These are phyloP conservation scores for Parnassius apollo DNA, from an alignment of 2,888 invertebrate genomes.

Conservation along the genomic window DNA sequence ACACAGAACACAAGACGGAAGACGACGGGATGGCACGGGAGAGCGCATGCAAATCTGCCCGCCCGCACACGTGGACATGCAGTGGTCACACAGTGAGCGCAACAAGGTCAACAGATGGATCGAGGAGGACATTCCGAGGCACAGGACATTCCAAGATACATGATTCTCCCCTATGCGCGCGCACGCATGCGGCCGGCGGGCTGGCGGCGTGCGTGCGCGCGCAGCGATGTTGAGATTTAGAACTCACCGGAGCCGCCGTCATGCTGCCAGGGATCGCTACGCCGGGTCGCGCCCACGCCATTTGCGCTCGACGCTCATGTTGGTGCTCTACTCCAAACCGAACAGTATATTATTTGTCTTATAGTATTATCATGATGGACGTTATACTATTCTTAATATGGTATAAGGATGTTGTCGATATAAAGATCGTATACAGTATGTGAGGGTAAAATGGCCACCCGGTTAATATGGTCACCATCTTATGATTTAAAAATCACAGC, in stretches of 20 bases:
- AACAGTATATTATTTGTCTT: slow-evolving; percentile 25
- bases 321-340: slow-evolving; percentile 57
- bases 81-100: slow-evolving; percentile 67
- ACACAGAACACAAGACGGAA: slow-evolving; percentile 77
- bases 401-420: too few relatives aligned
- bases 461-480: too few relatives aligned
- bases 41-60: slow-evolving; percentile 70
- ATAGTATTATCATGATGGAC: background rate
- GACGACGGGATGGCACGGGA: slow-evolving; percentile 53
- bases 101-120: slow-evolving; percentile 69
- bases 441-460: too few relatives aligned
- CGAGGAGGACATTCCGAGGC: slow-evolving; percentile 83
- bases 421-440: too few relatives aligned
- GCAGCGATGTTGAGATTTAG: slow-evolving; percentile 82
- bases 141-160: slow-evolving; percentile 83
- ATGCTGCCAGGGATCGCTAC: slow-evolving; percentile 42
- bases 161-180: slow-evolving; percentile 79
- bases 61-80: slow-evolving; percentile 71
- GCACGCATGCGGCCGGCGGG: slow-evolving; percentile 54
- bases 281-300: slow-evolving; percentile 36
- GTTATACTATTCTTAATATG: too few relatives aligned
- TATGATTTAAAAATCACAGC: too few relatives aligned
- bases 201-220: slow-evolving; percentile 60
- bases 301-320: slow-evolving; percentile 44
- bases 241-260: slow-evolving; percentile 68